Conservation (phyloP, 2,888 invertebrate species). For the Scotopteryx bipunctaria region DNA sequence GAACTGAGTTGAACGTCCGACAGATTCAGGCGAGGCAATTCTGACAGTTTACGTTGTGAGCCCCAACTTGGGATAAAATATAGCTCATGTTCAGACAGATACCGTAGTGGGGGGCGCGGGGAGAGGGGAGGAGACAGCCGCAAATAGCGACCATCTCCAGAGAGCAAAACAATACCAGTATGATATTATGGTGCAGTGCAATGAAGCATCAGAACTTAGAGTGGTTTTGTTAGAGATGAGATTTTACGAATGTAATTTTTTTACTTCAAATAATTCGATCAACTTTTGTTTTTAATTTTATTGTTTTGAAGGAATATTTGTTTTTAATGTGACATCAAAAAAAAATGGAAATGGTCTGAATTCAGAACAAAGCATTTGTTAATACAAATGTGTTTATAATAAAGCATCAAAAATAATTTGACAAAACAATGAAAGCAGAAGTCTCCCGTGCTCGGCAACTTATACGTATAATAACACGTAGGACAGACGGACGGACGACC, state of each 20-base stretch:
- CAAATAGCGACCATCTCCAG: constrained; percentile 78
- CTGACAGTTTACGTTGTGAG: constrained; percentile 79
- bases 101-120: constrained; percentile 59
- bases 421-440: constrained; percentile 30
- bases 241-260: constrained; percentile 22
- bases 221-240: constrained; percentile 16
- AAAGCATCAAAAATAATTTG: constrained; percentile 21
- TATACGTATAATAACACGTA: constrained; percentile 35
- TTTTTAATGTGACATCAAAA: no score
- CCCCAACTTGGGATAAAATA: constrained; percentile 79
- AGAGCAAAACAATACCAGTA: constrained; percentile 80
- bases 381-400: not conserved
- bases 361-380: not conserved
- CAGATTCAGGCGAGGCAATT: constrained; percentile 67
- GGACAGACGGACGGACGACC: constrained; percentile 76
- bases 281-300: no score
- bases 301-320: no score
- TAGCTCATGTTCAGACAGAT: constrained; percentile 78
- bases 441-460: constrained; percentile 27
- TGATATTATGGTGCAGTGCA: constrained; percentile 73
- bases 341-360: no score
- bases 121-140: constrained; percentile 62
- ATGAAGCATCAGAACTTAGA: constrained; percentile 40
- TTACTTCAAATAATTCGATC: constrained; percentile 11
- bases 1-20: constrained; percentile 78